Evolutionary conservation across 2,113 vertebrate genomes (phyloP).

Genomic region (Acanthisitta chloris): DNA sequence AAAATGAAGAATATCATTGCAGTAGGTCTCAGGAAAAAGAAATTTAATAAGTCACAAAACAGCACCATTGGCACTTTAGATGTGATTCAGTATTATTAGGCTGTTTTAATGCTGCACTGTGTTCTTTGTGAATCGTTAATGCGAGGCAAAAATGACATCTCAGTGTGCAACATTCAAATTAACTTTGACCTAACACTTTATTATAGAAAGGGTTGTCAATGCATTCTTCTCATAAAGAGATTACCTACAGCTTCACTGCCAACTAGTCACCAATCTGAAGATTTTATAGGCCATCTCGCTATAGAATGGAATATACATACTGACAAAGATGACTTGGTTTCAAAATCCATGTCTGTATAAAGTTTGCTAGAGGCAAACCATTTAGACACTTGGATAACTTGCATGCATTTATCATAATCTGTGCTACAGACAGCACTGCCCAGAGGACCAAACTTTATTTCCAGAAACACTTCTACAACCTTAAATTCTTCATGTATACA

Average conservation of each 20-base stretch:
- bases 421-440: background rate
- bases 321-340: background rate
- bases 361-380: background rate
- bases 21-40: background rate
- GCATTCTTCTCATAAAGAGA: background rate
- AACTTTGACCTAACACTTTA: background rate
- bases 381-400: background rate
- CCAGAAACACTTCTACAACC: background rate
- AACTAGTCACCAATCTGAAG: background rate
- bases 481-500: background rate
- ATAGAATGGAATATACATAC: background rate
- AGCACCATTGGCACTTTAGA: background rate
- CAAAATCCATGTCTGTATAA: background rate
- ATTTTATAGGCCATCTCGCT: background rate
- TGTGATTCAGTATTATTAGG: background rate
- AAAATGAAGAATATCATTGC: background rate
- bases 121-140: background rate
- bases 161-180: background rate
- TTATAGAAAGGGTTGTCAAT: background rate
- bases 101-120: background rate
- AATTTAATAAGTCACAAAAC: background rate
- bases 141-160: background rate
- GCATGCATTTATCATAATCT: background rate
- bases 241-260: background rate
- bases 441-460: background rate